These are phyloP conservation scores for Nasonovia ribisnigri DNA, from an alignment of 2,888 invertebrate genomes.

Conservation along the genomic window DNA sequence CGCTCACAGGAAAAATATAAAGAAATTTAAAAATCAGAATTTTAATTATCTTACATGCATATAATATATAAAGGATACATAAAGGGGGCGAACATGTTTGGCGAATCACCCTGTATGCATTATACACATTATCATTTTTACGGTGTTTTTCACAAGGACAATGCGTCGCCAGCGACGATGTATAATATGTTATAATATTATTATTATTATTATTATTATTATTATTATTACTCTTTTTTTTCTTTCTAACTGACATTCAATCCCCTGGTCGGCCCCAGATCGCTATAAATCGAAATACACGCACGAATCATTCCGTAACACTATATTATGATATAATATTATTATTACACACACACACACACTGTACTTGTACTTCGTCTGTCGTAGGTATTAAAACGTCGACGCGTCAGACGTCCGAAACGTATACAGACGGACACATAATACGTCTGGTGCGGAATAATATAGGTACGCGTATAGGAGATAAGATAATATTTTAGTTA, in stretches of 20 bases:
- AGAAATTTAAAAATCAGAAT: not conserved
- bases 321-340: not conserved
- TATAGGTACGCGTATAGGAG: not conserved
- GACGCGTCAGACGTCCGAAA: constrained; percentile 4
- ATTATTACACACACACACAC: not conserved
- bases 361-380: no score
- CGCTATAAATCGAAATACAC: constrained; percentile 8
- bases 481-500: not conserved
- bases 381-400: not conserved
- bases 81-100: not conserved
- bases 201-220: not conserved
- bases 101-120: not conserved
- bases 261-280: not conserved
- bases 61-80: not conserved
- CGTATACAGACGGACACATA: not conserved
- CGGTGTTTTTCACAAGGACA: constrained; percentile 23
- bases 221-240: constrained; percentile 12
- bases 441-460: constrained; percentile 13
- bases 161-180: not conserved
- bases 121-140: not conserved
- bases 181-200: no score
- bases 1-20: not conserved
- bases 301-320: not conserved
- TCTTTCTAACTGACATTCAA: constrained; percentile 28
- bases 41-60: not conserved